Conservation (phyloP, 30 jellyfish, hydroid and myxozoan species). For the Mastigias papua region DNA sequence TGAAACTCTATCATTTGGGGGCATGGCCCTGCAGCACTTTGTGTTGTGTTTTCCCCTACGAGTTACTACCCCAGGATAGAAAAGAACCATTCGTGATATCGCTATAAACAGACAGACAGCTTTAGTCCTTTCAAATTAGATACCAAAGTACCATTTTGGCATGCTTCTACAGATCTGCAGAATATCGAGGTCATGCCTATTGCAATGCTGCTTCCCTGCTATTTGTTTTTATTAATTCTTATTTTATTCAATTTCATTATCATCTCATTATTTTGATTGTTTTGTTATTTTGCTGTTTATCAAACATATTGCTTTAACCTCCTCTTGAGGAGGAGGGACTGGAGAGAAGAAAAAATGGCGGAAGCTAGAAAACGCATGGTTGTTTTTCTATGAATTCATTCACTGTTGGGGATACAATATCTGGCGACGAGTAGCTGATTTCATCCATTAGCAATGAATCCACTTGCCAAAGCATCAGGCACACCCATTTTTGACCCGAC, state of each 20-base stretch:
- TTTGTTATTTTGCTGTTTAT: neutral
- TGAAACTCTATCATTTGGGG: no score
- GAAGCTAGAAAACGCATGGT: neutral
- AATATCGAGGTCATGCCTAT: no score
- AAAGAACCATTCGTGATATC: no score
- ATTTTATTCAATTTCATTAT: neutral
- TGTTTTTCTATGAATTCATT: neutral
- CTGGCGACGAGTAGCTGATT: conserved; percentile 14
- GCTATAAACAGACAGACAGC: no score
- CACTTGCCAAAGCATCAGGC: conserved; percentile 28
- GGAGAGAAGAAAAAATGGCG: neutral
- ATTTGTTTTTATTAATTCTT: neutral
- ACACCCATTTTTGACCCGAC: conserved; percentile 28
- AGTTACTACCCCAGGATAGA: no score
- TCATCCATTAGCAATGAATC: conserved; percentile 8
- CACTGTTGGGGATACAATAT: neutral
- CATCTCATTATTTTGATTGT: neutral
- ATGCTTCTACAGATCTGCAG: no score
- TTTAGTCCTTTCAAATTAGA: no score
- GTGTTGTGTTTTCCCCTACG: no score
- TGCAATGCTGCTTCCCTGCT: conserved; percentile 3
- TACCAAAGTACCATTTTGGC: no score
- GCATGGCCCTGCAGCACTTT: no score
- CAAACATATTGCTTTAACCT: neutral
- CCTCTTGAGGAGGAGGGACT: conserved; percentile 12